A percentile compares a stretch with the other conserved stretches of the same genome.
Evolutionary conservation across 2,113 vertebrate genomes (phyloP).

Genomic region (Crotophaga sulcirostris): DNA sequence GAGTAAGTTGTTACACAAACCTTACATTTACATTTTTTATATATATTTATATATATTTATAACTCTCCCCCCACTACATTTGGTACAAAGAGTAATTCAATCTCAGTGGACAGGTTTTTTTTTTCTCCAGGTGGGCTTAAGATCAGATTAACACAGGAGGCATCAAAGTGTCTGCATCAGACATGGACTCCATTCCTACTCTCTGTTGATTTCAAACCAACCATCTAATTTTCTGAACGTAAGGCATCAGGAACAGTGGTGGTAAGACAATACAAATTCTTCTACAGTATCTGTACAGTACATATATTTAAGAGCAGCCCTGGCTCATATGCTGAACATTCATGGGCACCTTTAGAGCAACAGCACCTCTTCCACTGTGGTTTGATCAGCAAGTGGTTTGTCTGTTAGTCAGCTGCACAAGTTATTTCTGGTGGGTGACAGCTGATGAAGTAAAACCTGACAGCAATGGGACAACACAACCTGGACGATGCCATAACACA

Average conservation of each 20-base stretch:
- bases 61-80: slow-evolving; percentile 48
- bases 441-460: background rate
- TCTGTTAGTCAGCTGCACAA: background rate
- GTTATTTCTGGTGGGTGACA: background rate
- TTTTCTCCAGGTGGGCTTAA: slow-evolving; percentile 30
- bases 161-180: background rate
- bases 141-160: background rate
- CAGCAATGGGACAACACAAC: background rate
- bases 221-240: slow-evolving; percentile 64
- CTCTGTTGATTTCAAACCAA: slow-evolving; percentile 39
- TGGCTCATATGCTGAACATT: background rate
- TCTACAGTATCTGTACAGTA: background rate
- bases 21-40: slow-evolving; percentile 57
- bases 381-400: background rate
- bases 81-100: slow-evolving; percentile 63
- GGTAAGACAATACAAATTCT: slow-evolving; percentile 73
- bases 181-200: slow-evolving; percentile 34
- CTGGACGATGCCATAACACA: background rate
- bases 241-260: slow-evolving; percentile 83
- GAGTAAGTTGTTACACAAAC: slow-evolving; percentile 55
- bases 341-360: background rate
- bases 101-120: slow-evolving; percentile 50
- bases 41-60: slow-evolving; percentile 33
- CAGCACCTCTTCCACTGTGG: background rate
- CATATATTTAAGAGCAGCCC: background rate